These are phyloP conservation scores for Tricholauxania praeusta DNA, from an alignment of 2,888 invertebrate genomes.

Conservation along the genomic window DNA sequence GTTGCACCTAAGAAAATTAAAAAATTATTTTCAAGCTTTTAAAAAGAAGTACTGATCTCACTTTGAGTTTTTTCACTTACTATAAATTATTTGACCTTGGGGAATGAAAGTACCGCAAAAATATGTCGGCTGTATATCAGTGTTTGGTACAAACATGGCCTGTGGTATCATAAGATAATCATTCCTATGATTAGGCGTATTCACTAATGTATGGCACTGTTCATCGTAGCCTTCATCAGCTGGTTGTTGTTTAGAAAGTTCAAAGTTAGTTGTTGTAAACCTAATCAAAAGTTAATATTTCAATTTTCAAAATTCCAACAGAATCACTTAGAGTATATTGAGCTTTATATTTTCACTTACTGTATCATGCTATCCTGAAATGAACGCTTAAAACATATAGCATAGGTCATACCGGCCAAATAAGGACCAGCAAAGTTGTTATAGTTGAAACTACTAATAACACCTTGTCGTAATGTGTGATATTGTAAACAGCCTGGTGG, in stretches of 20 bases:
- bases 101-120: slow-evolving; percentile 60
- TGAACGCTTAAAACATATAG: slow-evolving; percentile 73
- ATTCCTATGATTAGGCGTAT: slow-evolving; percentile 68
- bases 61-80: background rate
- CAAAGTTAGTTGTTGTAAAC: slow-evolving; percentile 54
- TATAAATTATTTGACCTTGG: slow-evolving; percentile 45
- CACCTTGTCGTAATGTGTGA: slow-evolving; percentile 72
- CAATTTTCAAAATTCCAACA: background rate
- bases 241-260: slow-evolving; percentile 52
- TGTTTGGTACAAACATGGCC: slow-evolving; percentile 67
- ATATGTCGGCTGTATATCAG: slow-evolving; percentile 58
- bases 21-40: slow-evolving; percentile 22
- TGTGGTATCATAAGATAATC: slow-evolving; percentile 74
- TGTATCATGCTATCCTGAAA: slow-evolving; percentile 57
- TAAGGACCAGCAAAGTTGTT: slow-evolving; percentile 71
- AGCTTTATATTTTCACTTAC: slow-evolving; percentile 48
- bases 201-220: slow-evolving; percentile 71
- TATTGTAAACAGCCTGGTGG: slow-evolving; percentile 78
- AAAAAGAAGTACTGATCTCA: background rate
- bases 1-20: slow-evolving; percentile 69
- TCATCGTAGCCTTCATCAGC: slow-evolving; percentile 63
- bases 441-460: slow-evolving; percentile 74
- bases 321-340: background rate
- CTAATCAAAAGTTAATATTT: slow-evolving; percentile 44
- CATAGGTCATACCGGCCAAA: slow-evolving; percentile 72